Evolutionary conservation across 2,888 invertebrate species (phyloP).

Genomic region (Drosophila hamatofila): DNA sequence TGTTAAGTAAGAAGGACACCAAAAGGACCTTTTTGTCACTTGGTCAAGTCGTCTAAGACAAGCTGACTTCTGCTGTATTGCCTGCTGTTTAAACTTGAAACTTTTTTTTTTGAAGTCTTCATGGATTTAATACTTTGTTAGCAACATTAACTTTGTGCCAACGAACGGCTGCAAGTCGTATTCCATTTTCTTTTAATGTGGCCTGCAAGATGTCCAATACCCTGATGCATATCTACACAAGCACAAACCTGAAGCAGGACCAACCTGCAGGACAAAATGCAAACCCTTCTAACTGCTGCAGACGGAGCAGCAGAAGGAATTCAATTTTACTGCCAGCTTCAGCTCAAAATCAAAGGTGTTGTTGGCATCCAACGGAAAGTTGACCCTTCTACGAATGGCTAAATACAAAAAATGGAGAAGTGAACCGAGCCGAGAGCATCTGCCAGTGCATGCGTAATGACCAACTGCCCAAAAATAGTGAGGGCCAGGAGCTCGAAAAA

Average conservation of each 20-base stretch:
- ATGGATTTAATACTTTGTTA: slow-evolving; percentile 44
- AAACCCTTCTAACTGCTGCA: slow-evolving; percentile 61
- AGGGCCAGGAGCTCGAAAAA: slow-evolving; percentile 51
- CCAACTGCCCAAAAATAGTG: slow-evolving; percentile 80
- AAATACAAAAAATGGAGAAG: slow-evolving; percentile 35
- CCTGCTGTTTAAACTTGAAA: background rate
- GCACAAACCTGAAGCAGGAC: slow-evolving; percentile 35
- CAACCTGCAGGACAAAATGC: slow-evolving; percentile 47
- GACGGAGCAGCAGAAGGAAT: slow-evolving; percentile 46
- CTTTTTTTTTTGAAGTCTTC: background rate
- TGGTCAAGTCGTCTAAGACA: background rate
- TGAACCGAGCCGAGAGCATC: slow-evolving; percentile 69
- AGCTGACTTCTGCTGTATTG: background rate
- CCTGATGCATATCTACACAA: slow-evolving; percentile 43
- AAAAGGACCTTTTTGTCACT: slow-evolving; percentile 2
- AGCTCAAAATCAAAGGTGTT: slow-evolving; percentile 81
- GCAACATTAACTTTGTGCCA: slow-evolving; percentile 39
- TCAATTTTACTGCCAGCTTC: slow-evolving; percentile 68
- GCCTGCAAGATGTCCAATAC: slow-evolving; percentile 30
- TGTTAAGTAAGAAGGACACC: background rate
- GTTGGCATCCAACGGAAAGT: slow-evolving; percentile 57
- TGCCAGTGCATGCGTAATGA: slow-evolving; percentile 82
- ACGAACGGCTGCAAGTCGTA: slow-evolving; percentile 65
- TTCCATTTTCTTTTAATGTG: slow-evolving; percentile 33
- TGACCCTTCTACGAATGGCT: slow-evolving; percentile 74